Evolutionary conservation across 2,113 vertebrate species (phyloP).

Genomic region (Vanacampus margaritifer): DNA sequence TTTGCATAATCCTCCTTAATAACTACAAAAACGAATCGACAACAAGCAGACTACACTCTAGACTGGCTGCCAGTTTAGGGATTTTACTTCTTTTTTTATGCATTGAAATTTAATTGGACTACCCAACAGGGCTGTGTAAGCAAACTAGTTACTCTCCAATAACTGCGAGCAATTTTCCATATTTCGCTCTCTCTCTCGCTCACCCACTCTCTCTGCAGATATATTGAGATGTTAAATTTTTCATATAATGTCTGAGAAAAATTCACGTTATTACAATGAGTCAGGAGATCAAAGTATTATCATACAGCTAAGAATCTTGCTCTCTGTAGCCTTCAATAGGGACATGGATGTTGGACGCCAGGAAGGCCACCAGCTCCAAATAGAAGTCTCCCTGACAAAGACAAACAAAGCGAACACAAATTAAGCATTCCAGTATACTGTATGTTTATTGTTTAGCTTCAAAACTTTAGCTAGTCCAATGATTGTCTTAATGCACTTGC

Average conservation of each 20-base stretch:
- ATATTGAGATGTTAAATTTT: background rate
- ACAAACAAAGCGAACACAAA: background rate
- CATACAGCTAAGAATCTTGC: constrained; percentile 86
- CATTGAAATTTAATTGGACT: too few relatives aligned
- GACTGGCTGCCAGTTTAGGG: too few relatives aligned
- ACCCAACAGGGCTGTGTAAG: too few relatives aligned
- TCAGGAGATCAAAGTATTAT: background rate
- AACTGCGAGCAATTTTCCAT: background rate
- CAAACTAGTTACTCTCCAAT: background rate
- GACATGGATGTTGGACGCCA: constrained; percentile 93
- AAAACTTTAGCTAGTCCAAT: background rate
- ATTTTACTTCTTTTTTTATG: too few relatives aligned
- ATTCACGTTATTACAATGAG: constrained; percentile 9
- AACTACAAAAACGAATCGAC: too few relatives aligned
- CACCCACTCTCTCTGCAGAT: background rate
- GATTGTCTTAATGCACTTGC: background rate
- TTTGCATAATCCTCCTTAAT: too few relatives aligned
- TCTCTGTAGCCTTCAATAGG: constrained; percentile 83
- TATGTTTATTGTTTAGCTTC: background rate
- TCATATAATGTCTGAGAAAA: background rate
- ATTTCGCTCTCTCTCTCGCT: background rate
- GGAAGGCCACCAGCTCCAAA: constrained; percentile 83
- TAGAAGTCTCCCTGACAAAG: constrained; percentile 66
- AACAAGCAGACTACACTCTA: too few relatives aligned
- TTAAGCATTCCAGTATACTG: background rate